phyloP scores from a whole-genome alignment of 2,113 vertebrate species.

The Sakesphorus luctuosus region DNA sequence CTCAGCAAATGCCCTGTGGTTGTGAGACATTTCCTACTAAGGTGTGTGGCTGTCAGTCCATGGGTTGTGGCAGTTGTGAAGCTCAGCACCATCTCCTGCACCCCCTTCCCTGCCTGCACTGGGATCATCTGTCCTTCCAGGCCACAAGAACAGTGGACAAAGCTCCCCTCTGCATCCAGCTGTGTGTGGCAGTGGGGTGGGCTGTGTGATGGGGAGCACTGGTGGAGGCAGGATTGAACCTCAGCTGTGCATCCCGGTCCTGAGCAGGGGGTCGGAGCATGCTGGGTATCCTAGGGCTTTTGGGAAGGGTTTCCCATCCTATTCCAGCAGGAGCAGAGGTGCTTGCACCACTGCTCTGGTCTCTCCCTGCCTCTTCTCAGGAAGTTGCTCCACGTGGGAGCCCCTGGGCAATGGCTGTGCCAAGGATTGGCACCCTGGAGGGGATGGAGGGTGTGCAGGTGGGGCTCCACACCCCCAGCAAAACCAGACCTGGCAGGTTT shows the following conservation, averaged over 20 bases:
- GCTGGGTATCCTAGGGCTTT: background rate
- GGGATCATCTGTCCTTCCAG: background rate
- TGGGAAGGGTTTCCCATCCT: background rate
- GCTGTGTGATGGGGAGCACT: background rate
- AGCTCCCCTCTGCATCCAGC: background rate
- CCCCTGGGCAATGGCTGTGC: background rate
- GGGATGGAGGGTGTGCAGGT: background rate
- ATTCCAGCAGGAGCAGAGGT: background rate
- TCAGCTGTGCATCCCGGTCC: background rate
- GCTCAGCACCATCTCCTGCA: fast-evolving
- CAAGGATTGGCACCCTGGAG: background rate
- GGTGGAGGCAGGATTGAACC: background rate
- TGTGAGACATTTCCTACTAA: background rate
- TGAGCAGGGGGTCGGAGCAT: background rate
- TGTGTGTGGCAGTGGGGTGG: background rate
- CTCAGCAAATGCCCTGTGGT: fast-evolving
- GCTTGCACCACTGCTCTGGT: background rate
- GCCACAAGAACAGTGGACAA: background rate
- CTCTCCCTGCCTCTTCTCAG: background rate
- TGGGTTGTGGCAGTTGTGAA: background rate
- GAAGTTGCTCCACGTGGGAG: background rate
- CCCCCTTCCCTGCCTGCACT: fast-evolving
- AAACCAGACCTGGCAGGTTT: background rate
- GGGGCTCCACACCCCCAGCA: background rate
- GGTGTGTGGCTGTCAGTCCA: fast-evolving